phyloP scores from a whole-genome alignment of 2,888 invertebrate species.

The Erebia epiphron region DNA sequence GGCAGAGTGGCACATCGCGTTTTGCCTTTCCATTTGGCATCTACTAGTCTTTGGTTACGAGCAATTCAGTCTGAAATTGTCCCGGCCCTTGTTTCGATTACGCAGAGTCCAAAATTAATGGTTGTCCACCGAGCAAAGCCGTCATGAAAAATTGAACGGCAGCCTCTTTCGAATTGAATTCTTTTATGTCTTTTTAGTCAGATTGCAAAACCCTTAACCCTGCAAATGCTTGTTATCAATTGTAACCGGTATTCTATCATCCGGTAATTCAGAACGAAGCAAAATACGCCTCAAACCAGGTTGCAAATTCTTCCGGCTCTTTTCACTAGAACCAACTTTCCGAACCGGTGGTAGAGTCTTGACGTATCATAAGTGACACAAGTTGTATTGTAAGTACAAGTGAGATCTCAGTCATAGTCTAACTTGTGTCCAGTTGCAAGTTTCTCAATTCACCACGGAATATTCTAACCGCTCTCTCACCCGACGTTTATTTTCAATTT shows the following conservation, averaged over 20 bases:
- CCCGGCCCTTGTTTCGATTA: constrained; percentile 58
- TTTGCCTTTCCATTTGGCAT: too few species aligned
- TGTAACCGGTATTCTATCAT: too few species aligned
- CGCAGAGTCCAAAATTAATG: constrained; percentile 68
- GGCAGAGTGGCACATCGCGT: neutral
- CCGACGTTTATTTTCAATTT: constrained; percentile 49
- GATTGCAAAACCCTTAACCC: constrained; percentile 5
- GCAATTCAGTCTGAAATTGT: constrained; percentile 36
- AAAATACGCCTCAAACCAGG: too few species aligned
- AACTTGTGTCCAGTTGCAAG: neutral
- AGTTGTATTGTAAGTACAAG: too few species aligned
- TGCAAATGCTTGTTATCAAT: neutral
- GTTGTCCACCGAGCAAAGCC: constrained; percentile 46
- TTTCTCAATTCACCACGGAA: neutral
- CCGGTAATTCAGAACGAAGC: too few species aligned
- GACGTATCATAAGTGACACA: too few species aligned
- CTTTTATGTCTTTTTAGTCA: constrained; percentile 43
- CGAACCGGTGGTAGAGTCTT: too few species aligned
- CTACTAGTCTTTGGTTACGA: constrained; percentile 46
- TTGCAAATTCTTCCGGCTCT: too few species aligned
- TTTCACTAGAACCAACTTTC: too few species aligned
- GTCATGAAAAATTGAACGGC: constrained; percentile 73
- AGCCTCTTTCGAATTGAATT: constrained; percentile 63
- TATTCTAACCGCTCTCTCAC: neutral
- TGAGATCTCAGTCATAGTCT: too few species aligned